Evolutionary conservation across 2,888 invertebrate genomes (phyloP).

Genomic region (Saturnia japonica): DNA sequence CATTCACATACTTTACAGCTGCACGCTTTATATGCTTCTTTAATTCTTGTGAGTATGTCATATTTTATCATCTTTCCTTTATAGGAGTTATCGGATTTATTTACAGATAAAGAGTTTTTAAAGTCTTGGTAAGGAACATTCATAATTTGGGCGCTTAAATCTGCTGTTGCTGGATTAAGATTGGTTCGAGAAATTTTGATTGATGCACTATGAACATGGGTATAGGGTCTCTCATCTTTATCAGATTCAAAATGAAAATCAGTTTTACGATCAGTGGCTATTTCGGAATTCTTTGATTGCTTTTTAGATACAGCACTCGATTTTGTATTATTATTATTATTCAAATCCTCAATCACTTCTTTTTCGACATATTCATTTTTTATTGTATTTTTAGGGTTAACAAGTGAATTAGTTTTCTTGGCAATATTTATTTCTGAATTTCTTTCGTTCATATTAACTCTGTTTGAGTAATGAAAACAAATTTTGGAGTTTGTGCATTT

Average conservation of each 20-base stretch:
- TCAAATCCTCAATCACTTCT: conserved; percentile 20
- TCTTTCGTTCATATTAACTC: conserved; percentile 19
- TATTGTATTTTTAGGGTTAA: conserved; percentile 14
- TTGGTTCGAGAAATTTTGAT: conserved; percentile 24
- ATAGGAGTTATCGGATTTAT: conserved; percentile 12
- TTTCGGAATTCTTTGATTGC: conserved; percentile 9
- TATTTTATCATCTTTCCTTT: conserved; percentile 32
- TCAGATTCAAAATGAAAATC: neutral
- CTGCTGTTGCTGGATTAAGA: conserved; percentile 34
- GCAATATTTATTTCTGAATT: neutral
- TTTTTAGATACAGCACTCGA: conserved; percentile 11
- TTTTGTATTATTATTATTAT: conserved; percentile 20
- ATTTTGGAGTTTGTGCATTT: conserved; percentile 33
- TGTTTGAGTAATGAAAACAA: conserved; percentile 29
- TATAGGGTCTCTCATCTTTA: conserved; percentile 18
- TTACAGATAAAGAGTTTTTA: conserved; percentile 31
- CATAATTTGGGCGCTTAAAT: conserved; percentile 56
- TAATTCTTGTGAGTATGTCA: conserved; percentile 56
- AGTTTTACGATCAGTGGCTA: neutral
- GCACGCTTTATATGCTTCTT: conserved; percentile 62
- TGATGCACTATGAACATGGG: neutral
- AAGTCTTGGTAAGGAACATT: conserved; percentile 47
- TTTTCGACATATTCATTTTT: conserved; percentile 21
- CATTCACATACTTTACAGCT: conserved; percentile 71
- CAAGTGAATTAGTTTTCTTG: neutral